Conservation (phyloP, 2,113 vertebrate genomes). For the Sylvilagus bachmani region DNA sequence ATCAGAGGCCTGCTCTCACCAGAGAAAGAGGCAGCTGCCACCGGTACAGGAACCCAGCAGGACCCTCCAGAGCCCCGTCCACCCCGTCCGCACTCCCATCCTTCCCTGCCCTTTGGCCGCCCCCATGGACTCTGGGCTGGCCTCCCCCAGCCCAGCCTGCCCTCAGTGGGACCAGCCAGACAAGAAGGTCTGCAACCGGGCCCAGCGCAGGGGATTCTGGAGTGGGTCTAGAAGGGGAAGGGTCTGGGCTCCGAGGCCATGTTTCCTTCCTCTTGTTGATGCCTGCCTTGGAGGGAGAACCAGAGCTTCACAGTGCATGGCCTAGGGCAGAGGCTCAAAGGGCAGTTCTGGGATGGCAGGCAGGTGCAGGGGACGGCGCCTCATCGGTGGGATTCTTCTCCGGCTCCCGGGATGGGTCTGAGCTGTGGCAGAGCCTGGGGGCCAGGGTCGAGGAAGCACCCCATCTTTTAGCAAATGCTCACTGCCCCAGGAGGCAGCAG, state of each 20-base stretch:
- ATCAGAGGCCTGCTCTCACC: background rate
- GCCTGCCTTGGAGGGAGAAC: background rate
- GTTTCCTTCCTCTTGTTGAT: background rate
- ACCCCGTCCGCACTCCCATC: background rate
- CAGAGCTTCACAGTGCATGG: background rate
- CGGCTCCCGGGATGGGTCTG: background rate
- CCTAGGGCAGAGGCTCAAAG: background rate
- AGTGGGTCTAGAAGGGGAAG: background rate
- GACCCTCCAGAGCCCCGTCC: background rate
- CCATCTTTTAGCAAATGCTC: background rate
- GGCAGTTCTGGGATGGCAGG: background rate
- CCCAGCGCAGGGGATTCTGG: background rate
- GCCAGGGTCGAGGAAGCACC: background rate
- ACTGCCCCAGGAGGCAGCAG: background rate
- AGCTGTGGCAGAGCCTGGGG: background rate
- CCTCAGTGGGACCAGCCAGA: background rate
- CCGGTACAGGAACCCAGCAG: background rate
- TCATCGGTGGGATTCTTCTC: background rate
- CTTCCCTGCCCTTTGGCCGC: background rate
- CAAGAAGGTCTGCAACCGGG: background rate
- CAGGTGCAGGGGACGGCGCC: background rate
- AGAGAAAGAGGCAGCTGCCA: background rate
- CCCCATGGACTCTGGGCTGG: background rate
- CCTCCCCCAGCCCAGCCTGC: rapidly evolving
- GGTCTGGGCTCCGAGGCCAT: background rate